Evolutionary conservation across 2,113 vertebrate genomes (phyloP).

Genomic region (Cyanoramphus novaezelandiae): DNA sequence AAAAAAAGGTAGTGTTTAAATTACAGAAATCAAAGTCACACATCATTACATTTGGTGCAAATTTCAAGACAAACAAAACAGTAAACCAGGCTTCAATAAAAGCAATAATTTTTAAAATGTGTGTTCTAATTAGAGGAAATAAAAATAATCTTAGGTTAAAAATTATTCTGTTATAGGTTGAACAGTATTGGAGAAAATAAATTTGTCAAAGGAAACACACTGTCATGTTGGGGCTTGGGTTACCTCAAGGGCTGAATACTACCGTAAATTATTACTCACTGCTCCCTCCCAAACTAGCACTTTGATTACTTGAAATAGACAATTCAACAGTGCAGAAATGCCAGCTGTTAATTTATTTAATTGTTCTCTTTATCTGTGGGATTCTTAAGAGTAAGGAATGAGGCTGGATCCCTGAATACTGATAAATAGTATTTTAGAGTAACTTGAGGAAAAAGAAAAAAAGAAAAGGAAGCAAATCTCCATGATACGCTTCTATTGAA

Average conservation of each 20-base stretch:
- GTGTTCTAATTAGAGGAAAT: background rate
- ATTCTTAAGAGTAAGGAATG: background rate
- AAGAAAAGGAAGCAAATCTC: background rate
- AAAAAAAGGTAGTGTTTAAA: background rate
- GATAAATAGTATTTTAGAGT: background rate
- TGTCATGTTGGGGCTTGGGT: background rate
- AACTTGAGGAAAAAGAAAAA: background rate
- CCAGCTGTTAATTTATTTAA: background rate
- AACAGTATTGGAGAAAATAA: background rate
- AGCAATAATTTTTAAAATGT: background rate
- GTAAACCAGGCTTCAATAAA: background rate
- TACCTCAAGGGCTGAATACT: background rate
- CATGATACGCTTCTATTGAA: background rate
- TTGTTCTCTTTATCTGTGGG: background rate
- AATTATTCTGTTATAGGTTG: background rate
- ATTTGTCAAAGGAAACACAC: background rate
- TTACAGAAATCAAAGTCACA: background rate
- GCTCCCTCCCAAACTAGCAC: background rate
- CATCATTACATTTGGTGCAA: background rate
- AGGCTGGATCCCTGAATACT: background rate
- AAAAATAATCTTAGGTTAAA: background rate
- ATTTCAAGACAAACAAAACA: background rate
- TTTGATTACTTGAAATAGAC: background rate
- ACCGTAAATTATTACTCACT: background rate
- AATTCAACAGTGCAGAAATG: background rate